phyloP scores from a whole-genome alignment of 2,888 invertebrate genomes.

The Pseudococcus longispinus region DNA sequence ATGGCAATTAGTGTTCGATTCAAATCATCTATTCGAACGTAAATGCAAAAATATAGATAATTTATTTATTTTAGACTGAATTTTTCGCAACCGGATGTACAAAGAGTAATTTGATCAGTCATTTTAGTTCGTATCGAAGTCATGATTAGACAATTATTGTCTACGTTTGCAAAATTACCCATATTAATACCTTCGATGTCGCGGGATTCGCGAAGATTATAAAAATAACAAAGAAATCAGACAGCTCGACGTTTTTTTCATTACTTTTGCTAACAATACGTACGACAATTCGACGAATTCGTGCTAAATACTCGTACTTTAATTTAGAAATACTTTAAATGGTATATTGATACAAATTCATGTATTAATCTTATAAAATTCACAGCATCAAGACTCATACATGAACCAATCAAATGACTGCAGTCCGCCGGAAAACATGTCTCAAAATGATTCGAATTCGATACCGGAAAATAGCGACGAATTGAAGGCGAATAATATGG shows the following conservation, averaged over 20 bases:
- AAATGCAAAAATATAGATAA: background rate
- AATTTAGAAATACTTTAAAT: too few relatives aligned
- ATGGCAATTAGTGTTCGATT: too few relatives aligned
- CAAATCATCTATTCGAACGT: background rate
- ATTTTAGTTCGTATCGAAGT: too few relatives aligned
- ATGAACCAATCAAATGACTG: background rate
- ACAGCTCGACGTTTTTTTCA: background rate
- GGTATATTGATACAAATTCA: background rate
- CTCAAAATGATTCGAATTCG: conserved; percentile 2
- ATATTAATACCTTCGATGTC: background rate
- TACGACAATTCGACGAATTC: background rate
- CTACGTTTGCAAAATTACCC: background rate
- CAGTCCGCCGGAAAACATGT: background rate
- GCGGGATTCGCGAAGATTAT: background rate
- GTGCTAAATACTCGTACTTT: too few relatives aligned
- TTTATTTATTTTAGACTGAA: background rate
- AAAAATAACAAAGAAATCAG: background rate
- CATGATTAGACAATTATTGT: background rate
- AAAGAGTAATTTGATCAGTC: background rate
- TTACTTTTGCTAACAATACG: background rate
- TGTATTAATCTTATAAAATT: background rate
- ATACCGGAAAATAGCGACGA: background rate
- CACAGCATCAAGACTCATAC: background rate
- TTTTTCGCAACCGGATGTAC: background rate
- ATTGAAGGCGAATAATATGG: background rate